Evolutionary conservation across 2,888 invertebrate genomes (phyloP).

Genomic region (Empis stercorea): DNA sequence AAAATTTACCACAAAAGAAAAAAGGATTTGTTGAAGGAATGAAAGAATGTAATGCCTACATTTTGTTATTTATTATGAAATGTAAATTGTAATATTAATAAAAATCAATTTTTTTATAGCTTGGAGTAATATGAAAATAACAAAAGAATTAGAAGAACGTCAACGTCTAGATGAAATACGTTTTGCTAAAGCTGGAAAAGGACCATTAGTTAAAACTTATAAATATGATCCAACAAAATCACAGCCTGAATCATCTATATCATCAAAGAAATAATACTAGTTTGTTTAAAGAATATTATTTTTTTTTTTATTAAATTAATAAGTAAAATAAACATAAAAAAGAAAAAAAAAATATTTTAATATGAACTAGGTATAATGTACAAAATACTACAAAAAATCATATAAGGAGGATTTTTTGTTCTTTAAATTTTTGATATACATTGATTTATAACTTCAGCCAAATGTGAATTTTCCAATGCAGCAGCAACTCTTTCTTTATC

Average conservation of each 20-base stretch:
- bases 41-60: constrained; percentile 70
- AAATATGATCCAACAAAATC: constrained; percentile 67
- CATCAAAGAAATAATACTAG: constrained; percentile 37
- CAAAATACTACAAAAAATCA: not conserved
- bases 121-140: constrained; percentile 69
- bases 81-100: not conserved
- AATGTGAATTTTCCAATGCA: constrained; percentile 83
- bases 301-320: not conserved
- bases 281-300: too few relatives aligned
- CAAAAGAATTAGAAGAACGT: constrained; percentile 63
- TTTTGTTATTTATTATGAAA: constrained; percentile 23
- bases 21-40: constrained; percentile 69
- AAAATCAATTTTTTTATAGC: constrained; percentile 38
- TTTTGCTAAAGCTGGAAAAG: constrained; percentile 74
- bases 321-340: not conserved
- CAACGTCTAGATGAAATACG: constrained; percentile 60
- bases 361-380: not conserved
- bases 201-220: constrained; percentile 77
- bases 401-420: not conserved
- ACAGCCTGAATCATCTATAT: constrained; percentile 31
- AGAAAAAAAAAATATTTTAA: not conserved
- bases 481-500: constrained; percentile 98
- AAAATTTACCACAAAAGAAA: constrained; percentile 49
- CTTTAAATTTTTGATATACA: constrained; percentile 49
- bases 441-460: constrained; percentile 88